These are phyloP conservation scores for Erythrolamprus reginae DNA, from an alignment of 2,113 vertebrate genomes.

Conservation along the genomic window DNA sequence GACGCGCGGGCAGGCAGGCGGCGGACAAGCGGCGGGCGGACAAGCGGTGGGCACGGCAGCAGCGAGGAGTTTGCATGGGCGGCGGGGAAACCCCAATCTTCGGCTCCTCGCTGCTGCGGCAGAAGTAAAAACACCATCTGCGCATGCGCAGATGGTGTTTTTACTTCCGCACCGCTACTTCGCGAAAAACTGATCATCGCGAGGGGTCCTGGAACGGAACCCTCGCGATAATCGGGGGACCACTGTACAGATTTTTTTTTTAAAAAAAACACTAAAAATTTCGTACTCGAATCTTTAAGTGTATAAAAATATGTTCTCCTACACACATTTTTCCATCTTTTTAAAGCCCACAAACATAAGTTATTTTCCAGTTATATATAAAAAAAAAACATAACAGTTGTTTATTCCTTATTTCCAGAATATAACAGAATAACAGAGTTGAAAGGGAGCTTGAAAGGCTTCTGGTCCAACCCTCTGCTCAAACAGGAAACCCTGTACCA, in stretches of 20 bases:
- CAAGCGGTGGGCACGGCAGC: too few relatives aligned
- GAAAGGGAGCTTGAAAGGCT: neutral
- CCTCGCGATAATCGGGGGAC: too few relatives aligned
- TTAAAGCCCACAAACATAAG: neutral
- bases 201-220: too few relatives aligned
- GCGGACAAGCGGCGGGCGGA: too few relatives aligned
- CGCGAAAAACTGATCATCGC: too few relatives aligned
- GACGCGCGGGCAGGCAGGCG: too few relatives aligned
- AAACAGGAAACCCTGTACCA: neutral
- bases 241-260: neutral
- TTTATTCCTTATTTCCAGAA: neutral
- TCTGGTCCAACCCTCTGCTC: neutral
- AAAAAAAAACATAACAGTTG: neutral
- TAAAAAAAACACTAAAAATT: neutral
- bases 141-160: too few relatives aligned
- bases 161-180: too few relatives aligned
- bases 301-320: neutral
- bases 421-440: neutral
- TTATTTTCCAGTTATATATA: neutral
- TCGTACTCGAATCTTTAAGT: neutral
- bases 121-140: too few relatives aligned
- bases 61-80: too few relatives aligned
- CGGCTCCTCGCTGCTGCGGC: too few relatives aligned
- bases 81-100: too few relatives aligned
- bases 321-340: neutral